A percentile compares a stretch with the other conserved stretches of the same genome.
Evolutionary conservation across 1,140 invertebrate genomes (phyloP).

Genomic region (Chionoecetes opilio): DNA sequence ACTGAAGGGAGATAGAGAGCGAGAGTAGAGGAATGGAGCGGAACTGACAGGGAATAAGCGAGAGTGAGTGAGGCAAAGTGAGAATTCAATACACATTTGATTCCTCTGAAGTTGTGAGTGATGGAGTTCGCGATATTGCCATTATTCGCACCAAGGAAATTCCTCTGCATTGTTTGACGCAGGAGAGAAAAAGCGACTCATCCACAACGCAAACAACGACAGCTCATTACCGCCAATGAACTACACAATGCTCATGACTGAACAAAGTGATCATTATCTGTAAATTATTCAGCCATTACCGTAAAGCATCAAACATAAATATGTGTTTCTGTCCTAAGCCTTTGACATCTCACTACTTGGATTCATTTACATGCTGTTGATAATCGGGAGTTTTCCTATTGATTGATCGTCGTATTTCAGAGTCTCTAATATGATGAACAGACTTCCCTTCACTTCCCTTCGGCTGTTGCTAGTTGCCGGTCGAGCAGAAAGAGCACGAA

Average conservation of each 20-base stretch:
- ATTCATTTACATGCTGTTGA: background rate
- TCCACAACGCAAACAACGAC: background rate
- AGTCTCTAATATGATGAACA: background rate
- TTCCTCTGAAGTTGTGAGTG: background rate
- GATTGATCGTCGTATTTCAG: background rate
- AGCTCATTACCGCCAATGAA: background rate
- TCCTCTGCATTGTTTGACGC: background rate
- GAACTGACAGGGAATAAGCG: background rate
- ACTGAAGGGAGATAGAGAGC: no score
- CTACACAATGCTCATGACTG: background rate
- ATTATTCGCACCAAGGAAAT: background rate
- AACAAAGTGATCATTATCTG: background rate
- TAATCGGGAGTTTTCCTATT: background rate
- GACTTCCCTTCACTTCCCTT: background rate
- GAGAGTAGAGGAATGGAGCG: background rate
- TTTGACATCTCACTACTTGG: background rate
- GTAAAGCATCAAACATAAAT: background rate
- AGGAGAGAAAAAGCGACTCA: background rate
- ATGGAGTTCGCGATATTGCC: background rate
- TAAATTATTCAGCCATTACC: no score
- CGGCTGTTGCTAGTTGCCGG: background rate
- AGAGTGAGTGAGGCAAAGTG: background rate
- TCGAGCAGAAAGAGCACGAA: background rate
- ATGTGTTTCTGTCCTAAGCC: background rate
- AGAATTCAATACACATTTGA: background rate